Percentiles rank a stretch among this genome's conserved stretches.
Evolutionary conservation across 2,113 vertebrate genomes (phyloP).

Genomic region (Riparia riparia): DNA sequence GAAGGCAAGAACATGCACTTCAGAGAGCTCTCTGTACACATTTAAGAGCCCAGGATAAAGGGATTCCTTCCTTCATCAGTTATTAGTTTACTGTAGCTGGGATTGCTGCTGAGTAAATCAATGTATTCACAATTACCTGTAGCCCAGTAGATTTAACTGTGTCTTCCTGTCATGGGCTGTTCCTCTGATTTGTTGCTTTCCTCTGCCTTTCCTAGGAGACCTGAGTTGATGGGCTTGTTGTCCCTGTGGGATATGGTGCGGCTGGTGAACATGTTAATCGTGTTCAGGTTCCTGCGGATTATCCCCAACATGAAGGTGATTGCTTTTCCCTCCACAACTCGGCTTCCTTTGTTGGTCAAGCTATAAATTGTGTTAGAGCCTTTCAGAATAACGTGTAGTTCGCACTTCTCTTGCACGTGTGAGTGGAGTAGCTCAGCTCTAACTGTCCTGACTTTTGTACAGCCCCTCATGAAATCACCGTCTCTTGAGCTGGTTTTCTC

Average conservation of each 20-base stretch:
- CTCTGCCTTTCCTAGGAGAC: slow-evolving; percentile 75
- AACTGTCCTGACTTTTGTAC: neutral
- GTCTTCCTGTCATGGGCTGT: neutral
- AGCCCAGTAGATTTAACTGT: neutral
- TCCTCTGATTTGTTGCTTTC: neutral
- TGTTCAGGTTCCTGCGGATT: slow-evolving; percentile 91
- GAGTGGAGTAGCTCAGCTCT: neutral
- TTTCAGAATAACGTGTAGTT: neutral
- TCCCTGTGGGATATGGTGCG: slow-evolving; percentile 93
- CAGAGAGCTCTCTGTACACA: neutral
- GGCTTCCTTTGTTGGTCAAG: neutral
- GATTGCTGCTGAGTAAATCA: neutral
- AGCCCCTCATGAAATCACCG: neutral
- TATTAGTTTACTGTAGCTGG: neutral
- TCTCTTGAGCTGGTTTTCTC: neutral
- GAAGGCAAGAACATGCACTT: neutral
- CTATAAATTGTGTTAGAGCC: neutral
- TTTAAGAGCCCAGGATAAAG: neutral
- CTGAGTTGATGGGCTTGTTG: slow-evolving; percentile 61
- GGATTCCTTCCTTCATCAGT: neutral
- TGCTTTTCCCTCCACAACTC: neutral
- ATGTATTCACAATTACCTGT: neutral
- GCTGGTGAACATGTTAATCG: slow-evolving; percentile 90
- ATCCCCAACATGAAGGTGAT: slow-evolving; percentile 91
- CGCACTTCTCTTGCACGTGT: accelerated